phyloP scores from a whole-genome alignment of 2,113 vertebrate species.

The Picathartes gymnocephalus region DNA sequence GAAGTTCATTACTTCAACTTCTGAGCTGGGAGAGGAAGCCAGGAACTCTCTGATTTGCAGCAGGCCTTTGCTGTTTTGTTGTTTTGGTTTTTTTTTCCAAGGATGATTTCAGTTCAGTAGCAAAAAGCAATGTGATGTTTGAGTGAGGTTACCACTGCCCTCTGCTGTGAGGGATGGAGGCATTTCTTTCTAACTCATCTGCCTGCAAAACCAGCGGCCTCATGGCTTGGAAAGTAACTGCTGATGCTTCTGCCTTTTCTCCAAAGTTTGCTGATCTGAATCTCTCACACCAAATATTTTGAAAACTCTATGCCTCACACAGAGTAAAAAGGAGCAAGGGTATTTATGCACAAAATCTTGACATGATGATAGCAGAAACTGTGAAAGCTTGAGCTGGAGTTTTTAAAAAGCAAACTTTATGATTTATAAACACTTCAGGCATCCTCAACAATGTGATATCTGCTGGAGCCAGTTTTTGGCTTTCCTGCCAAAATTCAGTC shows the following conservation, averaged over 20 bases:
- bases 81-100: background rate
- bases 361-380: background rate
- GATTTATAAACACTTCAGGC: conserved; percentile 2
- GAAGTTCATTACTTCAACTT: background rate
- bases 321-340: background rate
- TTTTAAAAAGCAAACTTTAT: background rate
- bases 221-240: background rate
- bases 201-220: background rate
- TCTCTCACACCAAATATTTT: background rate
- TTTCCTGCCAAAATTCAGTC: conserved; percentile 30
- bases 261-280: background rate
- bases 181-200: background rate
- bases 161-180: background rate
- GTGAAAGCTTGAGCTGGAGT: background rate
- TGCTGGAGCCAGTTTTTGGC: background rate
- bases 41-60: background rate
- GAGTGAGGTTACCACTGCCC: background rate
- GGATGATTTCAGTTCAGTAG: background rate
- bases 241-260: background rate
- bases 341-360: background rate
- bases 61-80: background rate
- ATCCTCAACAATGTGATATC: background rate
- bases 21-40: background rate
- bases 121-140: background rate
- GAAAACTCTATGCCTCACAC: background rate